Conservation (phyloP, 2,113 vertebrate genomes). For the Alaudala cheleensis region DNA sequence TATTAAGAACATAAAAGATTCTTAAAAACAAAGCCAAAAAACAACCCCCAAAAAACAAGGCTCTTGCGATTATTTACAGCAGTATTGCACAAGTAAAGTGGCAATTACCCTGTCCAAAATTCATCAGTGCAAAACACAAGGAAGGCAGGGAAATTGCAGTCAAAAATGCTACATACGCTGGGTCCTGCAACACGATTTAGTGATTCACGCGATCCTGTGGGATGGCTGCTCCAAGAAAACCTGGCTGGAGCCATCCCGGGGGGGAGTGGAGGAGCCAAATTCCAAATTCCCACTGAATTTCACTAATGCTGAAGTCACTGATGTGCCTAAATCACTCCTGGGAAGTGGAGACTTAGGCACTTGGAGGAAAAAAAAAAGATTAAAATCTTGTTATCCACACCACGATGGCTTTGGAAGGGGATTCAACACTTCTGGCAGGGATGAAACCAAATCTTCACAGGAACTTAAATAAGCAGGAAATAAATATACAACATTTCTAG, state of each 20-base stretch:
- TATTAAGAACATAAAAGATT: constrained; percentile 79
- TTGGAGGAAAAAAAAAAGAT: background rate
- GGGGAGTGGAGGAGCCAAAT: background rate
- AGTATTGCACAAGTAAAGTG: constrained; percentile 88
- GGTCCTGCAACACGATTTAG: constrained; percentile 79
- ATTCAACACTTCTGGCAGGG: constrained; percentile 5
- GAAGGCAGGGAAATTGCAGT: constrained; percentile 82
- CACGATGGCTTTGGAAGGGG: background rate
- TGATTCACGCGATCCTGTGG: background rate
- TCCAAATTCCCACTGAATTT: background rate
- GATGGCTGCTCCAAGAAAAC: background rate
- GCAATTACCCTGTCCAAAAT: constrained; percentile 92
- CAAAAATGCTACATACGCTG: constrained; percentile 91
- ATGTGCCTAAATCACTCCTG: constrained; percentile 11
- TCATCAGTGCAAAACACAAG: constrained; percentile 87
- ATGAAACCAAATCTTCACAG: constrained; percentile 61
- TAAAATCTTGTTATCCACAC: background rate
- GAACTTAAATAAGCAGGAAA: constrained; percentile 84
- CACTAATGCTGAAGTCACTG: background rate
- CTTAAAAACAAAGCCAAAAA: constrained; percentile 58
- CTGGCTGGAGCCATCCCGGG: background rate
- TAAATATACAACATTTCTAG: constrained; percentile 82
- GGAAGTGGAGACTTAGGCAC: constrained; percentile 15
- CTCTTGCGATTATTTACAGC: constrained; percentile 88
- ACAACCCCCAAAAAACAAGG: constrained; percentile 19